phyloP scores from a whole-genome alignment of 2,888 invertebrate genomes.

The Cephus spinipes region DNA sequence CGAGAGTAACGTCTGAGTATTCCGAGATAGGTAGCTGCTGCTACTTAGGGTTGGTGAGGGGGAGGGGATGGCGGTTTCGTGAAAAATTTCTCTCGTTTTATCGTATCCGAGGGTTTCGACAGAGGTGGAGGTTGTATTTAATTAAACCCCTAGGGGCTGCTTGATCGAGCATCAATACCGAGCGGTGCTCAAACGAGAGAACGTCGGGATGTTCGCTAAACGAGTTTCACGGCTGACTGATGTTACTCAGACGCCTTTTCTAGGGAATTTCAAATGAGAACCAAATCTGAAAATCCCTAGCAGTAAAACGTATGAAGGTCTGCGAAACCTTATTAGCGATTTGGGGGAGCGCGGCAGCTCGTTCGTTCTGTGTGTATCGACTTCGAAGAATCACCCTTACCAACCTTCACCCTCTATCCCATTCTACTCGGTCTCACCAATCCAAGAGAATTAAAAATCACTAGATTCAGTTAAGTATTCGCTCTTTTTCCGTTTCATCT shows the following conservation, averaged over 20 bases:
- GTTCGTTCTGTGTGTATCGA: slow-evolving; percentile 24
- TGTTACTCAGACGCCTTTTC: not conserved
- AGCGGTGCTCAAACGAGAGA: slow-evolving; percentile 52
- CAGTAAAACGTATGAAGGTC: slow-evolving; percentile 55
- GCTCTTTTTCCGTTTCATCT: not conserved
- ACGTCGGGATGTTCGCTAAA: not conserved
- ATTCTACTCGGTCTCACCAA: slow-evolving; percentile 33
- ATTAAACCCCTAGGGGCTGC: slow-evolving; percentile 63
- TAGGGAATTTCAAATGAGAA: slow-evolving; percentile 42
- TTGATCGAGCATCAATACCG: slow-evolving; percentile 65
- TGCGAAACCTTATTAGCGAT: slow-evolving; percentile 62
- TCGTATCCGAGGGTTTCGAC: slow-evolving; percentile 30
- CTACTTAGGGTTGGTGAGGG: not conserved
- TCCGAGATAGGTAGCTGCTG: not conserved
- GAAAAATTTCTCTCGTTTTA: slow-evolving; percentile 58
- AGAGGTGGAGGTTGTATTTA: slow-evolving; percentile 59
- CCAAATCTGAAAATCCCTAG: slow-evolving; percentile 43
- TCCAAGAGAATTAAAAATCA: slow-evolving; percentile 61
- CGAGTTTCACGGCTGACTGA: not conserved
- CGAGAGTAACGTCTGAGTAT: not conserved
- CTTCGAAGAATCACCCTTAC: slow-evolving; percentile 16
- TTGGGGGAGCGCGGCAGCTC: slow-evolving; percentile 43
- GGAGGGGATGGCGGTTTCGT: slow-evolving; percentile 42
- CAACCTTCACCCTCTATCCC: slow-evolving; percentile 21
- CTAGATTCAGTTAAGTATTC: slow-evolving; percentile 56